Evolutionary conservation across 1,140 invertebrate species (phyloP).

Genomic region (Chironomus striatipennis): DNA sequence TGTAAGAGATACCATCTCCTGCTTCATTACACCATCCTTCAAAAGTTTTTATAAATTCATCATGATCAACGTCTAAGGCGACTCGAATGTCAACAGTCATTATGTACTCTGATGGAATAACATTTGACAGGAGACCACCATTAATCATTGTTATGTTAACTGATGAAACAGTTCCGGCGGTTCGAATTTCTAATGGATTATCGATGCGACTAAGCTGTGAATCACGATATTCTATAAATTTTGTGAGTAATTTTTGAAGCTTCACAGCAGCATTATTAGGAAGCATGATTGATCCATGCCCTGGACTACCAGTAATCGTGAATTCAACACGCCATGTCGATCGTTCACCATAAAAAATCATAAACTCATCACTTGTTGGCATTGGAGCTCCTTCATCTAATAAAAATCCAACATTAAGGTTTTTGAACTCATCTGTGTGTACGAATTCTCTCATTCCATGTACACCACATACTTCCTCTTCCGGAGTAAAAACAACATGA

Average conservation of each 20-base stretch:
- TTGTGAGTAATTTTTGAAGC: conserved; percentile 58
- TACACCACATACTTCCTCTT: conserved; percentile 69
- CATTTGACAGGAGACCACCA: conserved; percentile 81
- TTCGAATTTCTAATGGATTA: conserved; percentile 47
- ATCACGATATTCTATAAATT: conserved; percentile 60
- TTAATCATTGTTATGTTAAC: conserved; percentile 71
- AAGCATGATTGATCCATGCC: conserved; percentile 70
- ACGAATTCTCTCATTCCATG: conserved; percentile 63
- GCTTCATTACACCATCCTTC: conserved; percentile 55
- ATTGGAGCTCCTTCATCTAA: conserved; percentile 70
- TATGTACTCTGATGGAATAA: conserved; percentile 67
- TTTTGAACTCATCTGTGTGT: conserved; percentile 53
- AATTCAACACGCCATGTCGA: conserved; percentile 54
- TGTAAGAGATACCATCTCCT: conserved; percentile 38
- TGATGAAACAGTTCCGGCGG: conserved; percentile 70
- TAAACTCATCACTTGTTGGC: conserved; percentile 49
- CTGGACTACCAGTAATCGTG: conserved; percentile 61
- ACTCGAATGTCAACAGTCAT: conserved; percentile 71
- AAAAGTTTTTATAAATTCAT: conserved; percentile 55
- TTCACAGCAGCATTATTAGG: conserved; percentile 71
- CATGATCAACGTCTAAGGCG: conserved; percentile 54
- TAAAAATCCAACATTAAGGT: conserved; percentile 67
- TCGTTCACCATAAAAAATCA: conserved; percentile 67
- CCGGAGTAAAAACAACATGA: conserved; percentile 50
- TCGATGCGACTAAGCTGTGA: conserved; percentile 54